Evolutionary conservation across 2,113 vertebrate genomes (phyloP), one percentile per base, ranked within the genome.

Genomic region (Ciconia maguari): DNA sequence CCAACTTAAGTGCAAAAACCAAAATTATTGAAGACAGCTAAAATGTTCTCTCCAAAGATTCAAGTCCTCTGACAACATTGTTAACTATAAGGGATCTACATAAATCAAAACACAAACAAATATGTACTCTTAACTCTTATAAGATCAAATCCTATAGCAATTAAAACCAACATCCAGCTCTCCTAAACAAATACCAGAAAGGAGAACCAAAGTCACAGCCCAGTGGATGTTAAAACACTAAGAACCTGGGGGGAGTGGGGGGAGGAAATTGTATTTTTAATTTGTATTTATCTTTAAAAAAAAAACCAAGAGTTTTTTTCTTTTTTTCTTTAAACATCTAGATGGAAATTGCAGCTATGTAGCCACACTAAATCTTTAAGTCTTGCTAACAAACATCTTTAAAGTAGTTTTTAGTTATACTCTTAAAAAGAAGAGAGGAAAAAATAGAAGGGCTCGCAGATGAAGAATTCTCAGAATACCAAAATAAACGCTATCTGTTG

Each of bases 181-280:
- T 78, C 57, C 36, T 41, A 91, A 87, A 69, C 16, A 93, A 65
- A 65, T 32, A 89, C 13, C 52, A 93, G 18, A 72, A 78, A 60
- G 30, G 9, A 87, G 41, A 49, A 60, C 16, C 29, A 26, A 81
- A 70, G 42, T 81, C 51, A 71, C 38, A 29, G 16, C 9, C 6
- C 42, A 87, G 26, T 24, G 30, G 13, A 66, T 32, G 25, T 49
- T 78, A 69, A 57, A 86, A 55, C 22, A 62, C 6, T 30, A 42
- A 27, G 25, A 86, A 74, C 32, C 2, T 41, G 15, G 1, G 11
- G 7, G 4, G 6, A 10, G 6, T 3, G 7, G 25, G 4, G 6
- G 4, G 6, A 10, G 27, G 9, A 8, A 12, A n/a, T 1, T 17
- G 13, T 30, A 24, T 12, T 78, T 61, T 61, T 55, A 66, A 60